Base-by-base conservation (phyloP, 2,797 vertebrate species). In the Pipistrellus kuhlii region DNA sequence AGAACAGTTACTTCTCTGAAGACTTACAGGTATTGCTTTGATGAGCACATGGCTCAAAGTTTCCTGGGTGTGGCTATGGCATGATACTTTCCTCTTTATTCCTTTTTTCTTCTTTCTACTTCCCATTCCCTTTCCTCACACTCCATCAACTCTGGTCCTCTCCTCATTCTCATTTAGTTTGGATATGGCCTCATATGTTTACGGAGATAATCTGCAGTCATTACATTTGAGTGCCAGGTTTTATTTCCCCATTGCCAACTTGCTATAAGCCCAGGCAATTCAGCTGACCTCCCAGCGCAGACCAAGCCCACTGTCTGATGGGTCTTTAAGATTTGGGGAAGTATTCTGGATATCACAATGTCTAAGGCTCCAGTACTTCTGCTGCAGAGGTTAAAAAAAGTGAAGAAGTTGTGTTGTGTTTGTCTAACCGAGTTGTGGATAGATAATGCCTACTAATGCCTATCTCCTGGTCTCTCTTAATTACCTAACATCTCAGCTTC, bases 401-500 rank as follows among this genome's bases (percentile, higher is more conserved):
- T 82, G 59, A 94, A 66, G 32, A 88, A 53, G 62, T 3, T 46
- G 13, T 20, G 30, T 53, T 38, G 13, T 23, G 46, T 75, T 84
- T 71, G 32, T 64, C 11, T 62, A 27, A 44, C 1, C 57, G 72
- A 68, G 10, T 62, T 35, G 15, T n/a, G 55, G 13, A 25, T 44
- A 21, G 23, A 77, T 6, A 8, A 69, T 44, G 7, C 0, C 13
- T 82, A 21, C 35, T 44, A 64, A 12, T 0, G 4, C 59, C 46
- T 94, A 8, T 77, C 13, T 80, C 69, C 84, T 69, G 53, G 17
- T 73, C 32, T 81, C 32, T 59, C 20, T 81, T 69, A 23, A 51
- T 83, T 68, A 57, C 25, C 27, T 55, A 91, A 76, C 3, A 57
- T 57, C 20, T 91, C 59, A 59, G 32, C 76, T 94, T 94, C 38